Percentiles rank a stretch among this genome's conserved stretches.
Conservation (phyloP, 2,797 vertebrate species). For the Poecilia velifera region DNA sequence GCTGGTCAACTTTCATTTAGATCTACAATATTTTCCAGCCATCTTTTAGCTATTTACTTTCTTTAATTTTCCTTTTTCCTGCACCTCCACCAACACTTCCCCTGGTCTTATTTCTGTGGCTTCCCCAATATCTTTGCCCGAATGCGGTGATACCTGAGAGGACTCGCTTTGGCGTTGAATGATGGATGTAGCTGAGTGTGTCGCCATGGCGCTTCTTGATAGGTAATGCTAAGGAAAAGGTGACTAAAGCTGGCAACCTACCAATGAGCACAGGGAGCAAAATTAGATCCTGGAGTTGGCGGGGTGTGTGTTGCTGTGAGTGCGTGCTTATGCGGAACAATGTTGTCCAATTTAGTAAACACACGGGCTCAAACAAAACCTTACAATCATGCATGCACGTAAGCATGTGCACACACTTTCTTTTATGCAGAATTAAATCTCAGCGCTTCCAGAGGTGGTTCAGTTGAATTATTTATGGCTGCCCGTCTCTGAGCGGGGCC, state of each 20-base stretch:
- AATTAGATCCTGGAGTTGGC: constrained; percentile 24
- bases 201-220: constrained; percentile 77
- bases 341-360: constrained; percentile 75
- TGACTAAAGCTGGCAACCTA: constrained; percentile 72
- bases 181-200: constrained; percentile 69
- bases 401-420: constrained; percentile 62
- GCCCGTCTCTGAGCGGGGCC: constrained; percentile 65
- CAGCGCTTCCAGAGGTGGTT: constrained; percentile 74
- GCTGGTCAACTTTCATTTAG: background rate
- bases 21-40: background rate
- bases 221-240: constrained; percentile 52
- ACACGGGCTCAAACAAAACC: constrained; percentile 51
- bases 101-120: background rate
- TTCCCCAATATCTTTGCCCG: constrained; percentile 6
- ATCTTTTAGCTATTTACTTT: background rate
- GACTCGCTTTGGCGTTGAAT: constrained; percentile 46
- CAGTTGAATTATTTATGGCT: constrained; percentile 88
- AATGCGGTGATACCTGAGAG: constrained; percentile 46
- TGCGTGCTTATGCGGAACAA: constrained; percentile 27
- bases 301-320: constrained; percentile 15
- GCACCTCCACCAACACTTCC: background rate
- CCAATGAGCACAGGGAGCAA: constrained; percentile 75
- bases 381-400: constrained; percentile 54
- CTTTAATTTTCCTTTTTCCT: background rate
- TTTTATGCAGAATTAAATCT: constrained; percentile 88